A percentile compares a stretch with the other conserved stretches of the same genome.
These are phyloP conservation scores for Addax nasomaculatus DNA, from an alignment of 2,113 vertebrate species.

Conservation along the genomic window DNA sequence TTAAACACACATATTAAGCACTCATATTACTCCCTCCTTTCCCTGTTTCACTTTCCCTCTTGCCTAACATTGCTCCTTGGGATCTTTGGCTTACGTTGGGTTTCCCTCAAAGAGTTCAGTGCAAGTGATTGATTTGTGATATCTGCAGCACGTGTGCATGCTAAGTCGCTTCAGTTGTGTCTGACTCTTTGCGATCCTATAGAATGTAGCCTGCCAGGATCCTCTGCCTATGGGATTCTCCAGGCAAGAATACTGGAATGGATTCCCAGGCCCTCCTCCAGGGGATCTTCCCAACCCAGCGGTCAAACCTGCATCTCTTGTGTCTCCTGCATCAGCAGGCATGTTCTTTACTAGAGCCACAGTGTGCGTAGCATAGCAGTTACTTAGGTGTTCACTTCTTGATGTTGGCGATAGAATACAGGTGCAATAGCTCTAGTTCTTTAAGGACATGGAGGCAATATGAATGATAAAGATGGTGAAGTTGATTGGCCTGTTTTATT, in stretches of 20 bases:
- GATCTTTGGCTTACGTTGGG: neutral
- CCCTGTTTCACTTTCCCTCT: neutral
- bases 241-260: neutral
- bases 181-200: neutral
- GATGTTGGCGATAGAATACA: neutral
- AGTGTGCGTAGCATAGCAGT: neutral
- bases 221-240: neutral
- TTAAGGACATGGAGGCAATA: neutral
- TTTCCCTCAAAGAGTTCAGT: neutral
- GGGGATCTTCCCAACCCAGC: neutral
- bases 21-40: neutral
- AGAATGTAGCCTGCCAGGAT: neutral
- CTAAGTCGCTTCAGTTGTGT: neutral
- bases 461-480: neutral
- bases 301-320: neutral
- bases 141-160: neutral
- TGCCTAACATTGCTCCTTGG: neutral
- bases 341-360: neutral
- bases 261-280: neutral
- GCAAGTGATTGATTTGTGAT: neutral
- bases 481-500: neutral
- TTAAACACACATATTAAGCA: neutral
- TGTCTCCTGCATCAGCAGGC: neutral
- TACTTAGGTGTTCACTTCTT: neutral
- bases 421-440: neutral